Conservation (phyloP, 1,140 invertebrate genomes). For the Psilanteris sp. region DNA sequence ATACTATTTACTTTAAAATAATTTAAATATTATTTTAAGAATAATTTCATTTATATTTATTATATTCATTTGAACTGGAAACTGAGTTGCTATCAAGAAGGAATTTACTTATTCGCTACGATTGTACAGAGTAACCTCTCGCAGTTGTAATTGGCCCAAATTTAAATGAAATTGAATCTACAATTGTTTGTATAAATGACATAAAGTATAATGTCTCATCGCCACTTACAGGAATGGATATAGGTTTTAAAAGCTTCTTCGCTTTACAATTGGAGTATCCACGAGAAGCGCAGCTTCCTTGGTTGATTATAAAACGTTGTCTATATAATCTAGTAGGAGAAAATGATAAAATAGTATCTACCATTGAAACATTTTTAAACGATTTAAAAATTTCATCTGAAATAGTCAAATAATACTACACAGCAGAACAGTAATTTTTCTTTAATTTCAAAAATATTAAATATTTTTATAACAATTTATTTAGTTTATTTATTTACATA, state of each 20-base stretch:
- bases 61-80: background rate
- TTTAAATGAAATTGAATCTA: too few relatives aligned
- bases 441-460: too few relatives aligned
- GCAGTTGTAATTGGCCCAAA: too few relatives aligned
- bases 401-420: too few relatives aligned
- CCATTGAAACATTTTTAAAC: background rate
- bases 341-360: background rate
- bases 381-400: too few relatives aligned
- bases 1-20: too few relatives aligned
- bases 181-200: conserved; percentile 3
- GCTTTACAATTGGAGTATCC: background rate
- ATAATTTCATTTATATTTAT: too few relatives aligned
- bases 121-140: conserved; percentile 16
- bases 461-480: too few relatives aligned
- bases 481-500: too few relatives aligned
- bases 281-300: conserved; percentile 2
- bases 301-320: background rate
- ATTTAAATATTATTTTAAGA: too few relatives aligned
- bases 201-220: conserved; percentile 2
- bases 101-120: background rate
- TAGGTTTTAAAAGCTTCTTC: conserved; percentile 9
- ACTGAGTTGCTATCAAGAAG: background rate
- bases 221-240: background rate
- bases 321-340: conserved; percentile 4
- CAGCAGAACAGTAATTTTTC: too few relatives aligned